These are phyloP conservation scores for Plumapathes pennacea DNA, from an alignment of 92 coral and sea anemone species.

Conservation along the genomic window DNA sequence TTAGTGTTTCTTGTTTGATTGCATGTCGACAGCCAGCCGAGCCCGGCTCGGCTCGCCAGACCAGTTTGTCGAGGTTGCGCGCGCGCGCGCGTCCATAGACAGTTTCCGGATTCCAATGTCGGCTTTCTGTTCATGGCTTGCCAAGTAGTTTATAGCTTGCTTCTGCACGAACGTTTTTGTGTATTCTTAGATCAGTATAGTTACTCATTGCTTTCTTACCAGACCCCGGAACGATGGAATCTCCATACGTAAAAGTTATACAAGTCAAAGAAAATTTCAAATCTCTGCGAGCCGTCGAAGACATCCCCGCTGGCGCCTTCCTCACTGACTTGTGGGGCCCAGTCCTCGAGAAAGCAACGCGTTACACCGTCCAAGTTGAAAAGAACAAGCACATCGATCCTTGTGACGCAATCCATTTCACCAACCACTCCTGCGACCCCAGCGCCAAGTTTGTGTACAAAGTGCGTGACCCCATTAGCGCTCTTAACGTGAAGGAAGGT, in stretches of 20 bases:
- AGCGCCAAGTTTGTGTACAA: conserved; percentile 39
- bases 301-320: conserved; percentile 46
- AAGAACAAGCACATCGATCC: conserved; percentile 34
- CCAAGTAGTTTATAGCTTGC: no score
- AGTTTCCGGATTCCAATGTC: no score
- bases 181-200: no score
- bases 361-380: conserved; percentile 43
- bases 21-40: no score
- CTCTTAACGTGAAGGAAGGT: background rate
- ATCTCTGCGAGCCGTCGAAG: conserved; percentile 39
- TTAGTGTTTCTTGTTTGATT: no score
- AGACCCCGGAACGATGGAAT: conserved; percentile 53
- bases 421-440: conserved; percentile 58
- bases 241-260: conserved; percentile 37
- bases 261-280: conserved; percentile 18
- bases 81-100: no score
- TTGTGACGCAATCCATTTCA: conserved; percentile 1
- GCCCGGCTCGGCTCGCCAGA: no score
- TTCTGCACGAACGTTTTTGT: no score
- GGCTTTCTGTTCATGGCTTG: no score
- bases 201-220: background rate
- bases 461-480: conserved; percentile 1
- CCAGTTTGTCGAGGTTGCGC: no score
- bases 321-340: conserved; percentile 56
- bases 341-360: conserved; percentile 4